Evolutionary conservation across 2,113 vertebrate species (phyloP), one percentile per base, ranked within the genome.

Genomic region (Xenopus laevis): DNA sequence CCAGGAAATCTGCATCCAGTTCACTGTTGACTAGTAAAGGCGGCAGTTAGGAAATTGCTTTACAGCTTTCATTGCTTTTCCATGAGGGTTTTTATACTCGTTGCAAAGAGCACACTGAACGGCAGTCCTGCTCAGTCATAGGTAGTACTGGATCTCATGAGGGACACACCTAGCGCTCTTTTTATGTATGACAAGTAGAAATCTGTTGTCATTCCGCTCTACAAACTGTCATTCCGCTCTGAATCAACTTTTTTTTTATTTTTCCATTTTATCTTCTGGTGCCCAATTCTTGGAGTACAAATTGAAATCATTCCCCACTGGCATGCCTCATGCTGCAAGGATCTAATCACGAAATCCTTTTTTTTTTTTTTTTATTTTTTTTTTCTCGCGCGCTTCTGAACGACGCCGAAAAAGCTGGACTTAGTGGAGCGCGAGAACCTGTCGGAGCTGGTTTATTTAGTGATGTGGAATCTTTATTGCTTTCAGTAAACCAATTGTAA

Each of bases 401-500:
- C 89, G 88, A 92, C 90, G 89, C 89, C 91, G 90, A 91, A 91
- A 86, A 90, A 90, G 84, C 86, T 90, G 87, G 88, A 89, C 88
- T 89, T 82, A 88, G 63, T 88, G 88, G 86, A 88, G 85, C 86
- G 85, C 33, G 82, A 91, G 93, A 85, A 91, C 86, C 85, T 87
- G 86, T 90, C 83, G 86, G 87, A 90, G 88, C 83, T 87, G 89
- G 86, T 89, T 87, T 90, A 85, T 93, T 90, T 91, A 90, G 90
- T 89, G 87, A 87, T 80, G 87, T 92, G 90, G 89, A 89, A 88
- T 84, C 87, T 87, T 90, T 89, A 84, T 86, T 85, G 88, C 89
- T 91, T 91, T 91, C 89, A 89, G 89, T 87, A 89, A 90, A 90
- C 84, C 5, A 84, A 89, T 91, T 85, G 88, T 91, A 92, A 92